These are phyloP conservation scores for Brachionus rotundiformis DNA, from an alignment of 1,140 invertebrate genomes.

Conservation along the genomic window DNA sequence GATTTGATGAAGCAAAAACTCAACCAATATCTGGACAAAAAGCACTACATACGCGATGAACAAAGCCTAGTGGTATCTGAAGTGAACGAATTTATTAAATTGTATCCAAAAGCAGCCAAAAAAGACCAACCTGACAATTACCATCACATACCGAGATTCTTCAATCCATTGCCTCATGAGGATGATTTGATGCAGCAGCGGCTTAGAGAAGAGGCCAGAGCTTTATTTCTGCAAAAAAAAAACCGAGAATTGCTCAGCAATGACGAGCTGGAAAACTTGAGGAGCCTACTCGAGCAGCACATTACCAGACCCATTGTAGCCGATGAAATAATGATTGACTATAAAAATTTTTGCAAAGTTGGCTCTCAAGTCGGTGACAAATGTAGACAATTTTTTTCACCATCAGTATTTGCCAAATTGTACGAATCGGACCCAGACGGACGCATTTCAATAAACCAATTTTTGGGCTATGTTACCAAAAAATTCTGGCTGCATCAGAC, in stretches of 20 bases:
- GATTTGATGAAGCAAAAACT: conserved; percentile 27
- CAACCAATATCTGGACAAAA: background rate
- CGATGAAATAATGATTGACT: conserved; percentile 81
- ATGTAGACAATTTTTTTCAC: conserved; percentile 78
- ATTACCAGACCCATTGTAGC: conserved; percentile 71
- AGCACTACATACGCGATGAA: conserved; percentile 3
- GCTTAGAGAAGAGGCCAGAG: conserved; percentile 43
- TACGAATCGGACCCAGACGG: conserved; percentile 80
- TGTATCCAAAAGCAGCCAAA: background rate
- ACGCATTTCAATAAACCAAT: conserved; percentile 68
- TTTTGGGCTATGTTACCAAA: conserved; percentile 92
- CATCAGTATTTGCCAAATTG: conserved; percentile 81
- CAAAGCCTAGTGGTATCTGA: background rate
- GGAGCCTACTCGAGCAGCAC: conserved; percentile 78
- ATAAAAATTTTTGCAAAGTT: conserved; percentile 79
- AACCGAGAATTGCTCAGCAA: conserved; percentile 36
- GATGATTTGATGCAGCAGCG: conserved; percentile 45
- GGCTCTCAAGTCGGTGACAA: conserved; percentile 70
- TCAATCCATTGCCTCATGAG: conserved; percentile 19
- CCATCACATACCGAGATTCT: conserved; percentile 1
- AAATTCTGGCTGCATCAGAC: conserved; percentile 92
- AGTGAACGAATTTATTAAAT: background rate
- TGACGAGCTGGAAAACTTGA: conserved; percentile 68
- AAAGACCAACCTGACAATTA: background rate
- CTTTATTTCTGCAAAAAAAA: conserved; percentile 43